Percentiles rank a stretch among this genome's conserved stretches.
These are phyloP conservation scores for Calidris pygmaea DNA, from an alignment of 2,113 vertebrate species.

Conservation along the genomic window DNA sequence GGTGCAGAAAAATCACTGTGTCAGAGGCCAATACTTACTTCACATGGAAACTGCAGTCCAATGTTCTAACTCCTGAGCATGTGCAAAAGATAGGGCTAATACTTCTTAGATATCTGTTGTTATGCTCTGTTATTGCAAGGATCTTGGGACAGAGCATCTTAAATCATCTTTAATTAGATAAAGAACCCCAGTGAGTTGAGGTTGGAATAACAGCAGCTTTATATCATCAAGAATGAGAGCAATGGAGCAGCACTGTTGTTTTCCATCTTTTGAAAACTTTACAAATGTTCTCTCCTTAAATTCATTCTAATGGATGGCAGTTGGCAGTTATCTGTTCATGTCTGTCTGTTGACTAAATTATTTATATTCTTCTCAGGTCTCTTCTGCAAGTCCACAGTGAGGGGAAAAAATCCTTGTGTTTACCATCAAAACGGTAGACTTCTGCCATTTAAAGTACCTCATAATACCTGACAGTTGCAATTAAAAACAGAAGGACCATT, in stretches of 20 bases:
- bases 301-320: background rate
- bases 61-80: background rate
- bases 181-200: background rate
- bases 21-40: background rate
- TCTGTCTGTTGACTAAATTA: background rate
- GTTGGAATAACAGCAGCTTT: background rate
- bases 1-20: background rate
- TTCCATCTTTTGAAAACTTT: background rate
- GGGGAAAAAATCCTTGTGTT: background rate
- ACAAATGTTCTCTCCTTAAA: background rate
- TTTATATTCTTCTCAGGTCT: background rate
- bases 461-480: background rate
- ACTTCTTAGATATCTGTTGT: background rate
- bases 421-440: background rate
- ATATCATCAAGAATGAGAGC: background rate
- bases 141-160: background rate
- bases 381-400: background rate
- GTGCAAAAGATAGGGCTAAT: background rate
- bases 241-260: background rate
- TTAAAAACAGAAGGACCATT: background rate
- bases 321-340: background rate
- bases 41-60: background rate
- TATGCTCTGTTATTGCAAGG: background rate
- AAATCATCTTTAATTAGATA: background rate
- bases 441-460: background rate